Conservation (phyloP, 2,797 vertebrate genomes). For the Hypotaenidia philippensis region DNA sequence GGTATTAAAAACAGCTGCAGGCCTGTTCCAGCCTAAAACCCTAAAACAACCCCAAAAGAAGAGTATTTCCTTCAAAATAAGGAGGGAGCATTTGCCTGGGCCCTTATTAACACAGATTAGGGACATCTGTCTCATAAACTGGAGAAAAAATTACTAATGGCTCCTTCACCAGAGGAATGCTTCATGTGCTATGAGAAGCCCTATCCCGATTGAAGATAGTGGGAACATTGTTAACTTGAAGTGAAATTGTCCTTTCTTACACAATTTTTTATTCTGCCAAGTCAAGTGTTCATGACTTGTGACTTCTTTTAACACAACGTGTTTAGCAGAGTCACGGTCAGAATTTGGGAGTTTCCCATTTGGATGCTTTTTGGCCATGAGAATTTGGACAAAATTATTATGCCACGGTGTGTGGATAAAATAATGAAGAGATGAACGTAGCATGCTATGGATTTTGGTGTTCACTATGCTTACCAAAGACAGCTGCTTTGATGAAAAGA, state of each 20-base stretch:
- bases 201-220: not conserved
- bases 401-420: not conserved
- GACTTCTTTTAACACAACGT: not conserved
- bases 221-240: not conserved
- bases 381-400: not conserved
- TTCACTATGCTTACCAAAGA: not conserved
- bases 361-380: not conserved
- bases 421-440: not conserved
- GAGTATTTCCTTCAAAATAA: not conserved
- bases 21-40: not conserved
- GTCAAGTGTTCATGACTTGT: not conserved
- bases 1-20: not conserved
- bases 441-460: not conserved
- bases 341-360: not conserved
- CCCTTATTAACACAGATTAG: not conserved
- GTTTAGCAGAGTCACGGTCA: not conserved
- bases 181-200: accelerated
- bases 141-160: accelerated
- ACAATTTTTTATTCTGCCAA: not conserved
- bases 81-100: accelerated
- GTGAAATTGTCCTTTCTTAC: not conserved
- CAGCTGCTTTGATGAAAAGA: not conserved
- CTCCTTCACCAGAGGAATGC: not conserved
- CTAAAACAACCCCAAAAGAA: not conserved
- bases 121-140: not conserved